Evolutionary conservation across 2,113 vertebrate genomes (phyloP), one percentile per base, ranked within the genome.

Genomic region (Indicator maculatus): DNA sequence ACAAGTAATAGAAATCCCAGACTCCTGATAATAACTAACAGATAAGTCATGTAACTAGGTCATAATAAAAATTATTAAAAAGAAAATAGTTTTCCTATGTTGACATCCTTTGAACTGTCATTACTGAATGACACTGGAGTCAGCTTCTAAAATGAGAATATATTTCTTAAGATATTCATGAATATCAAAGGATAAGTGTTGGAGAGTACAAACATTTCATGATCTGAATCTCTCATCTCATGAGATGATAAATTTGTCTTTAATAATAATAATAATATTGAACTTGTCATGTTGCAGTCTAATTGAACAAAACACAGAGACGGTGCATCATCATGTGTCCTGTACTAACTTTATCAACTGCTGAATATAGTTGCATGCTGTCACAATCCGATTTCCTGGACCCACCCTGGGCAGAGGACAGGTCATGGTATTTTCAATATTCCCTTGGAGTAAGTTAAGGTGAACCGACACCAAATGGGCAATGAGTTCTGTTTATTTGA

Each of bases 1-100:
- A 90, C 4, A 90, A 95, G 93, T 92, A 95, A 86, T 59, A 59
- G 16, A 94, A 89, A 71, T 66, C 3, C 17, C 60, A 44, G 89
- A 52, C 79, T 90, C 28, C 38, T 90, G 19, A 24, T 61, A 83
- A 66, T 89, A 93, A 45, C 59, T 81, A 90, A 89, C 47, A 90
- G 21, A 64, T 39, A 69, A 90, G 15, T 53, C 4, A 72, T 63
- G 14, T 5, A 92, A 93, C 95, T 95, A 90, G 60, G 4, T 14
- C 36, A 79, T 76, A 94, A 95, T 90, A 85, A 88, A 39, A 73
- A 16, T 52, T 41, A 60, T 31, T 44, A 45, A 10, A 92, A 90
- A 66, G n/a, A 94, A 91, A 61, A 56, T 23, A 31, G 2, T 9
- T 80, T 83, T 44, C 36, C 3, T 69, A 61, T 67, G 8, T 41